Evolutionary conservation across 2,113 vertebrate species (phyloP), one percentile per base, ranked within the genome.

Genomic region (Speoplatyrhinus poulsoni): DNA sequence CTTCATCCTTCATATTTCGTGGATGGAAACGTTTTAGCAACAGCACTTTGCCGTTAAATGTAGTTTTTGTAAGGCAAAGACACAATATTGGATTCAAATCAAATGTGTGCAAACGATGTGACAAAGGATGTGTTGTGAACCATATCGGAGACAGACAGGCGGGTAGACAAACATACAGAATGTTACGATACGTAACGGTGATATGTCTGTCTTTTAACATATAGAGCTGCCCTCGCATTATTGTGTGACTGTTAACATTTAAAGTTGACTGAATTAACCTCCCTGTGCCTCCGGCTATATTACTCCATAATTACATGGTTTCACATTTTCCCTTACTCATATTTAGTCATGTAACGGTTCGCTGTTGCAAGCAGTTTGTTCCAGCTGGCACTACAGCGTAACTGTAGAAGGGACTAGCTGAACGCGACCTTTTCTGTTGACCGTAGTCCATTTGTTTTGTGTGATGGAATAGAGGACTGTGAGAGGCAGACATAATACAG

Each of bases 271-370:
- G 77, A 81, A 83, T 83, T 69, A 86, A 82, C 77, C 75, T 70
- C 50, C 33, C 60, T 59, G 69, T 46, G 62, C 81, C 71, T 62
- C 65, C 13, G 80, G 75, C 73, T 65, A 65, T 46, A 68, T 77
- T 73, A 81, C 72, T 55, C 61, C 70, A 63, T 84, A 87, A 88
- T 91, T 78, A 81, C 77, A 80, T 67, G 85, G 81, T 80, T 82
- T 86, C 75, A 75, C 47, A 52, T 86, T 83, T 79, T 82, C 72
- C 68, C 73, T 76, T 33, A 75, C 77, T 82, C 76, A 84, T 75
- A 85, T 87, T 76, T 74, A 46, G 71, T 53, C 66, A 33, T 81
- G 81, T 88, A 84, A 87, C 86, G 81, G 71, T 82, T 85, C 82
- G 75, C 67, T 75, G 62, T 66, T 75, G 73, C 69, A 79, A 73